A percentile compares a stretch with the other conserved stretches of the same genome.
Conservation (phyloP, 2,888 invertebrate genomes). For the Heliconius hortense region DNA sequence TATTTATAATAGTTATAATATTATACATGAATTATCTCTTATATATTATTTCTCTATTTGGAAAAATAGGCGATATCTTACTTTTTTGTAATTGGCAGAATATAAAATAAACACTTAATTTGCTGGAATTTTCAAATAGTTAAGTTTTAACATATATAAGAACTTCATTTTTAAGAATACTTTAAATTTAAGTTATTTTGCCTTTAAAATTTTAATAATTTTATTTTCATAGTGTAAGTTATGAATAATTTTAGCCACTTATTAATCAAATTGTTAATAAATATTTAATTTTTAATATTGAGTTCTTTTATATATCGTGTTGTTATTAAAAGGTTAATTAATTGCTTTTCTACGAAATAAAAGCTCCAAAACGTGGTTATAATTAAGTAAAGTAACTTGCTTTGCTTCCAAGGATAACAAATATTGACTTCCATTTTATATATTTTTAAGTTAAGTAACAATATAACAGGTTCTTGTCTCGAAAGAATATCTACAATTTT, state of each 20-base stretch:
- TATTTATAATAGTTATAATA: no score
- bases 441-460: neutral
- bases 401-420: neutral
- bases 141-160: no score
- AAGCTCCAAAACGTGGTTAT: neutral
- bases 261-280: neutral
- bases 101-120: no score
- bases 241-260: neutral
- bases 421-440: neutral
- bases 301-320: neutral
- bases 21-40: no score
- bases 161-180: no score
- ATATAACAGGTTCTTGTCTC: neutral
- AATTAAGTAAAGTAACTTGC: neutral
- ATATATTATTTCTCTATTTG: no score
- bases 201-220: neutral
- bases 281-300: neutral
- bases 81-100: no score
- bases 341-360: conserved; percentile 11
- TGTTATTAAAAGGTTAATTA: neutral
- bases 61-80: no score
- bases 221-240: neutral
- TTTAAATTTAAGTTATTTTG: neutral
- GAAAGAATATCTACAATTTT: neutral
- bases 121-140: no score